Base-by-base conservation (phyloP, 1,140 invertebrate genomes). In the Nylanderia fulva region DNA sequence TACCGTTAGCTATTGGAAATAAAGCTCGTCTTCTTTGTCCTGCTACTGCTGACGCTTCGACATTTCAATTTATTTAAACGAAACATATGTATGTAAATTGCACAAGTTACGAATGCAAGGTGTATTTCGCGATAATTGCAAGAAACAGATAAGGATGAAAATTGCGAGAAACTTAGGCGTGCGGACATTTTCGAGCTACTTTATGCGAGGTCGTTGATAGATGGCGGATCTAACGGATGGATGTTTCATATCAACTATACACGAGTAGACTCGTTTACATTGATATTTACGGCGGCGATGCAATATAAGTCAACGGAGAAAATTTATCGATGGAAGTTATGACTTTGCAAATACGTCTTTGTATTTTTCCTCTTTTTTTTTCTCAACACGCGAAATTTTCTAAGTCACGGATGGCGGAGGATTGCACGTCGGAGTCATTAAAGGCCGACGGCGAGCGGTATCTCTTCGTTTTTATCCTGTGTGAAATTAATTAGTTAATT, bases 401-500 rank as follows among this genome's bases (percentile, higher is more conserved):
- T 58, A 80, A 56, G 21, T 21, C 33, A 11, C 52, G 54, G 21
- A 42, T 29, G 3, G 29, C 33, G 39, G 64, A 8, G 54, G 45
- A 54, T 71, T 36, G 76, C 77, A 52, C 48, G 58, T 64, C 39
- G n/a, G 33, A 77, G 71, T 83, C 75, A 72, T 88, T 86, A 74
- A 88, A 88, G 7, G 39, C 15, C 3, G 48, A 58, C 76, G 29
- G 29, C 29, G 87, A 76, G 86, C 86, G 79, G 52, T 83, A 83
- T 85, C 76, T 87, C 85, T 87, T 85, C 72, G 86, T 89, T 87
- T 91, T 92, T 91, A 88, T 90, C 66, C 87, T 79, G 90, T 88
- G 92, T 91, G 91, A 94, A 94, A 93, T 94, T 94, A 94, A 94
- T 94, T 94, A 94, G 92, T 93, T 94, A 92, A 94, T 94, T 94